Evolutionary conservation across 2,113 vertebrate species (phyloP), one percentile per base, ranked within the genome.

Genomic region (Neogale vison): DNA sequence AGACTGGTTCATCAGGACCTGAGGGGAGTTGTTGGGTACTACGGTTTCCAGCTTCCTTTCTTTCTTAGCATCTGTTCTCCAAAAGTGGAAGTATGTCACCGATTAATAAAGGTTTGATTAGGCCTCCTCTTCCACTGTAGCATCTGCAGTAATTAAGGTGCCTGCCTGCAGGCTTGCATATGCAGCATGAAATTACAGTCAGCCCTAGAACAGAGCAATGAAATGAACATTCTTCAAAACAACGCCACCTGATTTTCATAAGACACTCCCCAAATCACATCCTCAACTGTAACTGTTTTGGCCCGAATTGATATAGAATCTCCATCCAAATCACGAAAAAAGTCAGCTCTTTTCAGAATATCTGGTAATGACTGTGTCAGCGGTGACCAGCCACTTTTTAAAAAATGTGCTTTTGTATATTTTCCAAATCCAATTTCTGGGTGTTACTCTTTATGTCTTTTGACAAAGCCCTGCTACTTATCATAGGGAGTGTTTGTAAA

Each of bases 131-230:
- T 96, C 74, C 77, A 97, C 39, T 88, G 72, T 93, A 89, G 90
- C 65, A 94, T 95, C 94, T 17, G 0, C 89, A 71, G 77, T 96
- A 97, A 98, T 96, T 95, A 97, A 92, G 93, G 96, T 89, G 79
- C 92, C 86, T 96, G 84, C 88, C 91, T 95, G 65, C 88, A 96
- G 97, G 91, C 96, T 87, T 98, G 86, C 94, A 97, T 96, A 97
- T 93, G 93, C 94, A 92, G 97, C 95, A 87, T 98, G 97, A 98
- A 97, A 97, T 98, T 94, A 90, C 47, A 52, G 81, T 91, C 61
- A 95, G 87, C 81, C 52, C 42, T 61, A 55, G 93, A 96, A 95
- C 80, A 67, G 7, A 89, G 90, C 55, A 88, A 47, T 34, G 88
- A 71, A 90, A 92, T 1, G 5, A 93, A 59, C 59, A 13, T 77